phyloP scores from a whole-genome alignment of 2,888 invertebrate genomes.

The Diploptera punctata region DNA sequence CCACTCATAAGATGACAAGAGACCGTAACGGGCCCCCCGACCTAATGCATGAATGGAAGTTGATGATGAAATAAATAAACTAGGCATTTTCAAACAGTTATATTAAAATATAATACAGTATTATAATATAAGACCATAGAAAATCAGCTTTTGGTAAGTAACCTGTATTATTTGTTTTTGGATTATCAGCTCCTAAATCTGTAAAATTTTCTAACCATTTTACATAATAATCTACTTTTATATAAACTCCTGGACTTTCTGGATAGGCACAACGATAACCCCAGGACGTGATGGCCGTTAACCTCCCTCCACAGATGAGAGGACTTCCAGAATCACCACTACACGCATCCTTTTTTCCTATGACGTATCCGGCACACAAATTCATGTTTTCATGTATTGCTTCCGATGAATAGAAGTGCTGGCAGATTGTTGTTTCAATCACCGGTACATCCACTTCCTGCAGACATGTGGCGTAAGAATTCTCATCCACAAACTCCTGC shows the following conservation, averaged over 20 bases:
- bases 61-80: too few species aligned
- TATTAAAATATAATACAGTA: too few species aligned
- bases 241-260: not conserved
- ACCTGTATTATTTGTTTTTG: too few species aligned
- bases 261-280: not conserved
- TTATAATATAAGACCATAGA: too few species aligned
- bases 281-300: not conserved
- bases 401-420: not conserved
- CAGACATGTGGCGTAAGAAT: too few species aligned
- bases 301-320: not conserved
- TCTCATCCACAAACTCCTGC: too few species aligned
- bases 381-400: not conserved
- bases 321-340: not conserved
- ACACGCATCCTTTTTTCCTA: not conserved
- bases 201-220: not conserved
- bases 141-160: too few species aligned
- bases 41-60: too few species aligned
- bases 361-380: not conserved
- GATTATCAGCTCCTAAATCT: too few species aligned
- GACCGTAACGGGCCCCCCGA: too few species aligned
- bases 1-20: too few species aligned
- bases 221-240: not conserved
- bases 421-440: not conserved
- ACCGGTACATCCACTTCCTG: not conserved
- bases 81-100: too few species aligned